A percentile compares a stretch with the other conserved stretches of the same genome.
Evolutionary conservation across 1,140 invertebrate genomes (phyloP).

Genomic region (Zaprionus taronus): DNA sequence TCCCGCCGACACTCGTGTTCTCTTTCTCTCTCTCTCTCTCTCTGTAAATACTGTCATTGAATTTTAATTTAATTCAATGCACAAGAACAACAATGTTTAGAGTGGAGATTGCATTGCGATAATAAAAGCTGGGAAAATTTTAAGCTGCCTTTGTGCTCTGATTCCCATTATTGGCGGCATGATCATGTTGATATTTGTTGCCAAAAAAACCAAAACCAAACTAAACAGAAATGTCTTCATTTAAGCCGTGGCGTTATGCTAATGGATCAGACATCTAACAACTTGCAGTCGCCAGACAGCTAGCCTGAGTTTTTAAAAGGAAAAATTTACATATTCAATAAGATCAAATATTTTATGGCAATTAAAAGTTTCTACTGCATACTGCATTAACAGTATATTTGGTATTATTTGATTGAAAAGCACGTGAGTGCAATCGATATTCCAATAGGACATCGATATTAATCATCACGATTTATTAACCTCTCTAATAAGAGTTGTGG

Average conservation of each 20-base stretch:
- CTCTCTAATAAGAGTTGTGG: not conserved
- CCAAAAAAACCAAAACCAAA: conserved; percentile 37
- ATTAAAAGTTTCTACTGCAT: not conserved
- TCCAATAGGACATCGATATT: not conserved
- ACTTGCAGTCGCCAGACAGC: not conserved
- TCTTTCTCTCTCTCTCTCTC: not conserved
- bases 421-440: not conserved
- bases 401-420: no score
- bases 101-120: conserved; percentile 67
- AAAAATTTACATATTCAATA: not conserved
- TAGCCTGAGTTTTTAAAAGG: conserved; percentile 13
- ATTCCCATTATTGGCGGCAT: conserved; percentile 79
- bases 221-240: conserved; percentile 67
- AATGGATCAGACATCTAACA: conserved; percentile 70
- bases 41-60: conserved; percentile 66
- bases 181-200: conserved; percentile 61
- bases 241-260: conserved; percentile 74
- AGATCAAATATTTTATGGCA: not conserved
- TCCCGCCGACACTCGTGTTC: not conserved
- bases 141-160: conserved; percentile 67
- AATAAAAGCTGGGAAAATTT: conserved; percentile 80
- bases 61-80: conserved; percentile 81
- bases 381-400: not conserved
- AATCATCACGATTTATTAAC: not conserved
- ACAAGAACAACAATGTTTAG: conserved; percentile 67